A percentile compares a stretch with the other conserved stretches of the same genome.
These are phyloP conservation scores for Zaprionus capensis DNA, from an alignment of 1,140 invertebrate species.

Conservation along the genomic window DNA sequence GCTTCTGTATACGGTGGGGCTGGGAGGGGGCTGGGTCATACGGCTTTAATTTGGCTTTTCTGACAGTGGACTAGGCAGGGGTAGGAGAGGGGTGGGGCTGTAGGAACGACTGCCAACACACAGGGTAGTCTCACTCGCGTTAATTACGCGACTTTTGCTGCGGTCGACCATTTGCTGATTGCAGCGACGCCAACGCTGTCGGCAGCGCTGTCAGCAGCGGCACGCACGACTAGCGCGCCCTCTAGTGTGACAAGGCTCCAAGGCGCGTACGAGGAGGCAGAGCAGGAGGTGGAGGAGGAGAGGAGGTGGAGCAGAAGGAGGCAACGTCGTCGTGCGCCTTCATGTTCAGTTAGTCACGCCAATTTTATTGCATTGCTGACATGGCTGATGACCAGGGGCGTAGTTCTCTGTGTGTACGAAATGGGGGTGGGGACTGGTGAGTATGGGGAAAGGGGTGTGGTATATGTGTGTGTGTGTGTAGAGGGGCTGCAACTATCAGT, in stretches of 20 bases:
- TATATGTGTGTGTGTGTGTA: conserved; percentile 19
- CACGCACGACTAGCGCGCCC: conserved; percentile 66
- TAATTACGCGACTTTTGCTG: conserved; percentile 81
- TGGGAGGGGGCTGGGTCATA: too few relatives aligned
- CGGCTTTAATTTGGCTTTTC: conserved; percentile 58
- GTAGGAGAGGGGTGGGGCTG: too few relatives aligned
- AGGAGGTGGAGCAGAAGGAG: not conserved
- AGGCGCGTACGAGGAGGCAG: conserved; percentile 1
- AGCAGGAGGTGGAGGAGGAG: not conserved
- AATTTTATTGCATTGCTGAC: conserved; percentile 79
- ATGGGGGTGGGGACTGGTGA: not conserved
- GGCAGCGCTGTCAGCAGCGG: conserved; percentile 59
- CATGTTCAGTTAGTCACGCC: conserved; percentile 70
- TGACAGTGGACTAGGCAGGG: not conserved
- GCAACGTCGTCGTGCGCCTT: conserved; percentile 17
- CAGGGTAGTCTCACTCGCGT: conserved; percentile 55
- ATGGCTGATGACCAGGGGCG: conserved; percentile 24
- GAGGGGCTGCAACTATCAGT: conserved; percentile 60
- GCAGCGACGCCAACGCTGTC: conserved; percentile 50
- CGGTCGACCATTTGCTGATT: conserved; percentile 80
- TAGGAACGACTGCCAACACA: conserved; percentile 9
- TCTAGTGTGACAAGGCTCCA: conserved; percentile 12
- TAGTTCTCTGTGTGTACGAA: conserved; percentile 21
- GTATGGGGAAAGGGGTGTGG: conserved; percentile 16
- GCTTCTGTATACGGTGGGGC: not conserved